Evolutionary conservation across 1,140 invertebrate genomes (phyloP).

Genomic region (Chrysomallon squamiferum): DNA sequence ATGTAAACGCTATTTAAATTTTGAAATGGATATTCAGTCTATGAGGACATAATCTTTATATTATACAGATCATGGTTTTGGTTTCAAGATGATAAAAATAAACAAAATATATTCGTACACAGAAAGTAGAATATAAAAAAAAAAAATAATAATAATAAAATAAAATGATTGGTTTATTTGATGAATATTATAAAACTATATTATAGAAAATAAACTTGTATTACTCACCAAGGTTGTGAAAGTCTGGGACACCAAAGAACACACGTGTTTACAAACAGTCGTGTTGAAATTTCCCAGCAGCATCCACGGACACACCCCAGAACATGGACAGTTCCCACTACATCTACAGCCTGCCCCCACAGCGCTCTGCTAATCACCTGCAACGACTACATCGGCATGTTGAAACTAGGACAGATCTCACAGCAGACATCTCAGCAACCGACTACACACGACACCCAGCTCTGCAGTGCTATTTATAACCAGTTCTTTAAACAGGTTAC

Average conservation of each 20-base stretch:
- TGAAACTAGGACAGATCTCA: conserved; percentile 51
- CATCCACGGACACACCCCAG: conserved; percentile 59
- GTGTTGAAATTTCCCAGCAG: conserved; percentile 59
- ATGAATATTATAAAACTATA: too few species aligned
- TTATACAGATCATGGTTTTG: too few species aligned
- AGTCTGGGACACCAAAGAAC: conserved; percentile 63
- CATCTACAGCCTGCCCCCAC: conserved; percentile 48
- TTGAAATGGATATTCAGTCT: too few species aligned
- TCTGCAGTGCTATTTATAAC: conserved; percentile 62
- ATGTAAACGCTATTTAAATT: too few species aligned
- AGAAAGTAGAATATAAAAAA: too few species aligned
- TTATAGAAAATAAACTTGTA: too few species aligned
- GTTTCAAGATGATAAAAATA: too few species aligned
- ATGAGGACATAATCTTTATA: too few species aligned
- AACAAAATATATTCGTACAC: too few species aligned
- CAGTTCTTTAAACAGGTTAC: conserved; percentile 61
- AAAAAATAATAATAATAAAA: too few species aligned
- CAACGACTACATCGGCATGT: conserved; percentile 60
- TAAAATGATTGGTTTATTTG: too few species aligned
- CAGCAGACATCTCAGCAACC: conserved; percentile 22
- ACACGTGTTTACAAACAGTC: conserved; percentile 60
- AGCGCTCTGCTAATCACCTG: conserved; percentile 57
- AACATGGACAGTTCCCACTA: conserved; percentile 60
- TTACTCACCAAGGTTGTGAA: conserved; percentile 55
- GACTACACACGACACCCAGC: conserved; percentile 55